A percentile compares a stretch with the other conserved stretches of the same genome.
Conservation (phyloP, 2,797 vertebrate genomes). For the Tragopan temminckii region DNA sequence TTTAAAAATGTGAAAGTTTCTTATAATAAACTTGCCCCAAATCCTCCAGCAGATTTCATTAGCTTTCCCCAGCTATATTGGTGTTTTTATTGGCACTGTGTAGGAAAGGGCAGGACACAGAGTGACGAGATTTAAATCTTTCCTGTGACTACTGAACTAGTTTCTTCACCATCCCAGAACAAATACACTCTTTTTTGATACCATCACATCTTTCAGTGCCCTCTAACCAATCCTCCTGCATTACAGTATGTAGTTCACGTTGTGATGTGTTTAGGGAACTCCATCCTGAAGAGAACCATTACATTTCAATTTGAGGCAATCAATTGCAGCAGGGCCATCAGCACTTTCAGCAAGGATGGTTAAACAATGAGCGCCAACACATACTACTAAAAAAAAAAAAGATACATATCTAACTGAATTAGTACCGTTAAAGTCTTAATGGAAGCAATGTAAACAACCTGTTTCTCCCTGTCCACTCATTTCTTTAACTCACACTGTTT, state of each 20-base stretch:
- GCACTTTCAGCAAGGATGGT: not conserved
- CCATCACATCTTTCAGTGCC: not conserved
- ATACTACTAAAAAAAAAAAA: not conserved
- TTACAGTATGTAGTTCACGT: not conserved
- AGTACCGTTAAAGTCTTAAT: not conserved
- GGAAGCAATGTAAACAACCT: not conserved
- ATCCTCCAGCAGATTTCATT: not conserved
- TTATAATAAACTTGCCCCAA: not conserved
- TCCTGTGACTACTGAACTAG: not conserved
- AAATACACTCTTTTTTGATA: not conserved
- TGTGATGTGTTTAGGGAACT: not conserved
- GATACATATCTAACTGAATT: not conserved
- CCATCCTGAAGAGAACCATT: not conserved
- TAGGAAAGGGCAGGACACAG: not conserved
- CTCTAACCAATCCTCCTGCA: not conserved
- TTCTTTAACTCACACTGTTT: not conserved
- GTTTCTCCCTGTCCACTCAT: not conserved
- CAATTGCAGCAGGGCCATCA: not conserved
- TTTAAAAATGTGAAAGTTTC: not conserved
- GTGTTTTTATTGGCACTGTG: not conserved
- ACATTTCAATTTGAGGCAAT: conserved; percentile 3
- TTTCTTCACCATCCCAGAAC: not conserved
- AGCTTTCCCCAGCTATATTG: not conserved
- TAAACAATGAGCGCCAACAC: not conserved
- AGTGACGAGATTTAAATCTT: not conserved